These are phyloP conservation scores for Anthoptus insignis DNA, from an alignment of 2,888 invertebrate species.

Conservation along the genomic window DNA sequence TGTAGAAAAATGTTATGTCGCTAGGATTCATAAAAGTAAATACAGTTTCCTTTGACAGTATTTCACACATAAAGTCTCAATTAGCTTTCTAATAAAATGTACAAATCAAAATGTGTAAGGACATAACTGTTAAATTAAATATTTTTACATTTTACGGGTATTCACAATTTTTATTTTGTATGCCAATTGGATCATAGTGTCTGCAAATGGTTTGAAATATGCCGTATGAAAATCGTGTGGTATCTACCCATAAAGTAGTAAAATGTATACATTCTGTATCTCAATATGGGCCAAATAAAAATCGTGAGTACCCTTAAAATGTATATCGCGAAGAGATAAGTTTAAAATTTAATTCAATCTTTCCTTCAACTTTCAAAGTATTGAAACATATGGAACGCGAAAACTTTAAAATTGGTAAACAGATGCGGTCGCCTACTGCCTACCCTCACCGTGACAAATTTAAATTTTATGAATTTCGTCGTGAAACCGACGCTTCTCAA, in stretches of 20 bases:
- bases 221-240: too few species aligned
- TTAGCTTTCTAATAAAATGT: neutral
- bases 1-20: neutral
- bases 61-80: neutral
- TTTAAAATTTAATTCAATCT: slow-evolving; percentile 16
- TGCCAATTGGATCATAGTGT: too few species aligned
- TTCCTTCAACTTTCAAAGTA: slow-evolving; percentile 15
- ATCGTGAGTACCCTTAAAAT: too few species aligned
- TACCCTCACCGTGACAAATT: slow-evolving; percentile 28
- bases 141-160: too few species aligned
- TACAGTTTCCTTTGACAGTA: neutral
- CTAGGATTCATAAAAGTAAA: neutral
- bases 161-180: too few species aligned
- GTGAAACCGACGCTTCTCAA: slow-evolving; percentile 22
- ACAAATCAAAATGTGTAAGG: slow-evolving; percentile 3
- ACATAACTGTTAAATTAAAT: slow-evolving; percentile 3
- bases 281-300: too few species aligned
- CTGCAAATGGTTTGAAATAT: too few species aligned
- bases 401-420: slow-evolving; percentile 35
- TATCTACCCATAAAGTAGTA: too few species aligned
- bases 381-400: slow-evolving; percentile 22
- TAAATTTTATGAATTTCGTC: slow-evolving; percentile 35
- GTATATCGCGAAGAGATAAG: too few species aligned
- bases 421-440: slow-evolving; percentile 30
- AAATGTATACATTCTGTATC: too few species aligned